phyloP scores from a whole-genome alignment of 92 coral and sea anemone species.

The Porites evermanni region DNA sequence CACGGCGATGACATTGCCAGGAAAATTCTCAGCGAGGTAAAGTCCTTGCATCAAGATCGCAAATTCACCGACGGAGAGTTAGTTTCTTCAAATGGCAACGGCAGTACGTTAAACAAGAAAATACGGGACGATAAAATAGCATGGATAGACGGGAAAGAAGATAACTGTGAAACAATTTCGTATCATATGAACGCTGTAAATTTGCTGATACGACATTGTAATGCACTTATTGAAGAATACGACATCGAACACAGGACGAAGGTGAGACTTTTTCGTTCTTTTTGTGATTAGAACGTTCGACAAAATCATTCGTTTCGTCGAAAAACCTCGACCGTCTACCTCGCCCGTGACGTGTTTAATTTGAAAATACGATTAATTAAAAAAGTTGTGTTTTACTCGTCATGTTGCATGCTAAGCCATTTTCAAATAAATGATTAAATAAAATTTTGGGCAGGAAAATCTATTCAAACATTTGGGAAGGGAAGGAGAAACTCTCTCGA shows the following conservation, averaged over 20 bases:
- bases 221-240: conserved; percentile 64
- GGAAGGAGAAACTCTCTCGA: background rate
- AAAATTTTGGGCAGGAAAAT: background rate
- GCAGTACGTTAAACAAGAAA: conserved; percentile 66
- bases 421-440: too few species aligned
- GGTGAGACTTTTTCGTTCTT: conserved; percentile 40
- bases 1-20: conserved; percentile 74
- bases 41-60: conserved; percentile 64
- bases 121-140: conserved; percentile 90
- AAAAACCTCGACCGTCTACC: too few species aligned
- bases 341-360: too few species aligned
- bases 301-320: background rate
- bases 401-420: too few species aligned
- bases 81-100: conserved; percentile 69
- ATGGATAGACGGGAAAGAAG: conserved; percentile 81
- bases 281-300: background rate
- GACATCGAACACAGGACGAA: conserved; percentile 68
- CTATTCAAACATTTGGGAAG: background rate
- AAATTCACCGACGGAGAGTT: conserved; percentile 85
- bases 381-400: too few species aligned
- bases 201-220: conserved; percentile 65
- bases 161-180: conserved; percentile 54
- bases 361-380: too few species aligned
- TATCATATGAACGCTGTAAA: conserved; percentile 85
- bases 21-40: conserved; percentile 78